Base-by-base conservation (phyloP, 2,797 vertebrate genomes). In the Lutjanus campechanus region DNA sequence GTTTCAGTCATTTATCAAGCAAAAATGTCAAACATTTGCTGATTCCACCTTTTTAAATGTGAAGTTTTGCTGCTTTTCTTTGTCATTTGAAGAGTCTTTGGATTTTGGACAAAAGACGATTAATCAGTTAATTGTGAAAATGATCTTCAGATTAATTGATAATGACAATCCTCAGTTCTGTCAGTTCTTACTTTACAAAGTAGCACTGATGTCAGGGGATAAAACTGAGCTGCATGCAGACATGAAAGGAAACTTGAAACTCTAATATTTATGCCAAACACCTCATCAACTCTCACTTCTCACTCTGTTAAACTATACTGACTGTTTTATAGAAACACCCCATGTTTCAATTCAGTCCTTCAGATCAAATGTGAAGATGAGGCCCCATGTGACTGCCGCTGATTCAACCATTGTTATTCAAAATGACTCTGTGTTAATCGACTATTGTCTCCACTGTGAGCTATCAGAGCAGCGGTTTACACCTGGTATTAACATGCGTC, bases 401-500 rank as follows among this genome's bases (percentile, higher is more conserved):
- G 11, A 83, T 73, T 81, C 75, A 67, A 1, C 73, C 55, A 67
- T 87, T 91, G 82, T 91, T 49, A 82, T 87, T 83, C 65, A 56
- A 76, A 85, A 41, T 1, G 61, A 11, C 63, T 71, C 62, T 58
- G 58, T 66, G 68, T 74, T 78, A 25, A 51, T 49, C 22, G 16
- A 56, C 75, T 65, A 60, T n/a, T 13, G 63, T 58, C 58, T 46
- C 29, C 71, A 63, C 76, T 84, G 83, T 83, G 68, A 73, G 36
- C 51, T 0, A 62, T 58, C 59, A 55, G 36, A 76, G 29, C 29
- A 36, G 29, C 29, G 3, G 29, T 36, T 36, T 4, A 36, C 29
- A 36, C 29, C 29, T 2, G 29, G 29, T 36, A 36, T 36, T 36
- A 36, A 36, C 29, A 36, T 36, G 29, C 5, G 29, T 36, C 29